phyloP scores from a whole-genome alignment of 2,888 invertebrate genomes.

The Amiota communis region DNA sequence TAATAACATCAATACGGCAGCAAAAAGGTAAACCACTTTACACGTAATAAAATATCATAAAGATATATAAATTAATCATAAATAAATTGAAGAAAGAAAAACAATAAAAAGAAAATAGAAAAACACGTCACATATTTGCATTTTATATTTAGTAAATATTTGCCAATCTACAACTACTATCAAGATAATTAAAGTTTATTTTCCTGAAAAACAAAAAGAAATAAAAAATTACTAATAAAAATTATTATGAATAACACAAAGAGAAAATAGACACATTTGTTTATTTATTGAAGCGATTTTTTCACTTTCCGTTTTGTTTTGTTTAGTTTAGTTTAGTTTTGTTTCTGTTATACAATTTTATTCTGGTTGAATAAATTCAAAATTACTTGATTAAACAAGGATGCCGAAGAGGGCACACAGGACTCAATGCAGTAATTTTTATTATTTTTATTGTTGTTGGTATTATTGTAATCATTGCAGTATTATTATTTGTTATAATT shows the following conservation, averaged over 20 bases:
- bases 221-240: too few relatives aligned
- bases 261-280: too few relatives aligned
- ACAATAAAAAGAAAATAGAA: neutral
- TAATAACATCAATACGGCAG: too few relatives aligned
- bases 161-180: neutral
- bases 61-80: neutral
- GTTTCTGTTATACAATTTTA: too few relatives aligned
- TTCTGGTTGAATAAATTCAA: too few relatives aligned
- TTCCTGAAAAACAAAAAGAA: neutral
- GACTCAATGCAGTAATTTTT: neutral
- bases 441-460: neutral
- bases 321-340: too few relatives aligned
- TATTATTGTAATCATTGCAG: neutral
- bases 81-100: neutral
- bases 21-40: neutral
- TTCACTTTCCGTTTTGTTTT: too few relatives aligned
- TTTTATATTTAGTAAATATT: neutral
- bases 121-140: neutral
- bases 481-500: neutral
- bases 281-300: too few relatives aligned
- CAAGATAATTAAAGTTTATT: slow-evolving; percentile 6
- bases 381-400: too few relatives aligned
- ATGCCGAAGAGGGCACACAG: too few relatives aligned
- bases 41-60: neutral
- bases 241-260: too few relatives aligned